A percentile compares a stretch with the other conserved stretches of the same genome.
Conservation (phyloP, 1,140 invertebrate genomes). For the Philaenus spumarius region DNA sequence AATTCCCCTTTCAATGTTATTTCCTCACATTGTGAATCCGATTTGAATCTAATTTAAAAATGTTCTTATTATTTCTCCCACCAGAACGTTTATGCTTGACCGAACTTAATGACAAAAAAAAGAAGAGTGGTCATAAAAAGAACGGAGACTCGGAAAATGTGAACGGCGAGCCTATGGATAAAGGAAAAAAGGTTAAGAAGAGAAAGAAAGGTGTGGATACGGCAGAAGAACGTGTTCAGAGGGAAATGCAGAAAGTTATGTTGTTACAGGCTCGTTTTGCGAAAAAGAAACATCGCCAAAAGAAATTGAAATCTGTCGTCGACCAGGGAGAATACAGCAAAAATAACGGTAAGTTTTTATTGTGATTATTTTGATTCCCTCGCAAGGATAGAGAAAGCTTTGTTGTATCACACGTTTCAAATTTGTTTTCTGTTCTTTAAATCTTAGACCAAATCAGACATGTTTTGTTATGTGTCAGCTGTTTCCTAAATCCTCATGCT, state of each 20-base stretch:
- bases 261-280: constrained; percentile 66
- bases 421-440: background rate
- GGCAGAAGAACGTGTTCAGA: constrained; percentile 64
- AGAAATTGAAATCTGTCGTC: constrained; percentile 56
- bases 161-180: background rate
- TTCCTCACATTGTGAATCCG: no score
- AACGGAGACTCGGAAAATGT: constrained; percentile 27
- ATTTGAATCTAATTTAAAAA: no score
- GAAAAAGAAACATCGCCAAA: constrained; percentile 63
- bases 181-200: constrained; percentile 48
- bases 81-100: constrained; percentile 36
- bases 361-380: background rate
- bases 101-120: constrained; percentile 31
- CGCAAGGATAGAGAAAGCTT: background rate
- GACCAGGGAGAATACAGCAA: background rate
- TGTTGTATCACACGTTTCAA: background rate
- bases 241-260: constrained; percentile 65
- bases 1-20: no score
- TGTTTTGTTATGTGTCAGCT: no score
- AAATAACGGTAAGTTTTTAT: background rate
- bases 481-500: background rate
- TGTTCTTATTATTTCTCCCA: constrained; percentile 8
- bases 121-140: constrained; percentile 31
- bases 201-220: constrained; percentile 49
- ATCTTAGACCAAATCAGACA: no score